Percentiles rank a stretch among this genome's conserved stretches.
These are phyloP conservation scores for Hylyphantes graminicola DNA, from an alignment of 1,140 invertebrate species.

Conservation along the genomic window DNA sequence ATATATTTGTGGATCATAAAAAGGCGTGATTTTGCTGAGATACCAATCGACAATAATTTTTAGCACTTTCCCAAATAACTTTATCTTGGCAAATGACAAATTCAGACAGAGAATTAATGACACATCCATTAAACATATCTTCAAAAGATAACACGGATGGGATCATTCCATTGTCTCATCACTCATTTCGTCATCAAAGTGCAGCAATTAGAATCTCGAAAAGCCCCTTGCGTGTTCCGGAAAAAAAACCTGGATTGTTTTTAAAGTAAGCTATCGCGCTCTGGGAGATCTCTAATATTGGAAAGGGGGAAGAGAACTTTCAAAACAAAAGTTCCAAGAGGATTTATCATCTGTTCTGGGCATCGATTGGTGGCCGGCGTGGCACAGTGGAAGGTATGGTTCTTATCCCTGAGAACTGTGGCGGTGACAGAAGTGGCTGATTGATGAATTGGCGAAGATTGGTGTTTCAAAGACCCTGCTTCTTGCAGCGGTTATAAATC, in stretches of 20 bases:
- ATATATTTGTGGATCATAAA: too few relatives aligned
- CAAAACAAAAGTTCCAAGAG: constrained; percentile 45
- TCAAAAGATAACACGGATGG: neutral
- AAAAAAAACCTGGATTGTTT: too few relatives aligned
- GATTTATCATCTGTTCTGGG: constrained; percentile 37
- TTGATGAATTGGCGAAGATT: constrained; percentile 50
- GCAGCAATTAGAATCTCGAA: constrained; percentile 24
- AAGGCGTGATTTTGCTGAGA: too few relatives aligned
- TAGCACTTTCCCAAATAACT: too few relatives aligned
- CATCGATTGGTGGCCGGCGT: constrained; percentile 24
- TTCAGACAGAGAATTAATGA: too few relatives aligned
- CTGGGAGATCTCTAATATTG: neutral
- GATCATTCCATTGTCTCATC: neutral
- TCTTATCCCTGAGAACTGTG: constrained; percentile 21
- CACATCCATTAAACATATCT: too few relatives aligned
- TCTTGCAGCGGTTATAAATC: constrained; percentile 41
- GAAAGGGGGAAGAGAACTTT: neutral
- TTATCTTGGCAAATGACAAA: too few relatives aligned
- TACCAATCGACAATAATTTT: too few relatives aligned
- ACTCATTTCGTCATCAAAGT: neutral
- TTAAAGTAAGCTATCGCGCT: neutral
- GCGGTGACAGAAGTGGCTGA: constrained; percentile 25
- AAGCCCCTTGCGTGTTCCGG: neutral
- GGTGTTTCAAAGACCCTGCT: constrained; percentile 29
- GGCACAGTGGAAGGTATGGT: neutral